A percentile compares a stretch with the other conserved stretches of the same genome.
phyloP scores from a whole-genome alignment of 2,888 invertebrate genomes.

The Deroplatys truncata region DNA sequence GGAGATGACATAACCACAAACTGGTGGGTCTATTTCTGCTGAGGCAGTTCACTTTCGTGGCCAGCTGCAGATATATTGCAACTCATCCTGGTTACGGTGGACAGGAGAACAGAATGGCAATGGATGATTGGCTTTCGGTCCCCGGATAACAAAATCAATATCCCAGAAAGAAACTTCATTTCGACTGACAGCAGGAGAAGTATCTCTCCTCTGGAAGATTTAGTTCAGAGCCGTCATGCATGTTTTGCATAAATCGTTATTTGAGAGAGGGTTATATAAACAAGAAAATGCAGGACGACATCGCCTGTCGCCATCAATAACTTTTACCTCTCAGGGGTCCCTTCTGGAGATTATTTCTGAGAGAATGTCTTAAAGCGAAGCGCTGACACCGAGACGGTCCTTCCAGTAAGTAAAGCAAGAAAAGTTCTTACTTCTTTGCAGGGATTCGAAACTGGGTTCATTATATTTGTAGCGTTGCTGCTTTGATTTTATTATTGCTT shows the following conservation, averaged over 20 bases:
- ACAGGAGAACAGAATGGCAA: not conserved
- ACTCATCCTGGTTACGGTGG: no score
- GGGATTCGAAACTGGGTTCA: no score
- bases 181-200: not conserved
- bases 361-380: not conserved
- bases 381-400: not conserved
- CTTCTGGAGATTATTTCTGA: not conserved
- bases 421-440: not conserved
- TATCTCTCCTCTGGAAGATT: not conserved
- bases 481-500: no score
- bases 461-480: no score
- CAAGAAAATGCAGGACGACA: not conserved
- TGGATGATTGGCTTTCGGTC: not conserved
- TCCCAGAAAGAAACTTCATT: not conserved
- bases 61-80: no score
- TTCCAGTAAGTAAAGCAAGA: not conserved
- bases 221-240: not conserved
- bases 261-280: not conserved
- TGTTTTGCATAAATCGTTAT: not conserved
- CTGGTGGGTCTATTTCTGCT: no score
- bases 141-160: not conserved
- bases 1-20: no score
- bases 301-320: not conserved
- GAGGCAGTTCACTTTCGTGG: no score
- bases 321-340: not conserved